Base-by-base conservation (phyloP, 2,888 invertebrate species). In the Sphecodes monilicornis region DNA sequence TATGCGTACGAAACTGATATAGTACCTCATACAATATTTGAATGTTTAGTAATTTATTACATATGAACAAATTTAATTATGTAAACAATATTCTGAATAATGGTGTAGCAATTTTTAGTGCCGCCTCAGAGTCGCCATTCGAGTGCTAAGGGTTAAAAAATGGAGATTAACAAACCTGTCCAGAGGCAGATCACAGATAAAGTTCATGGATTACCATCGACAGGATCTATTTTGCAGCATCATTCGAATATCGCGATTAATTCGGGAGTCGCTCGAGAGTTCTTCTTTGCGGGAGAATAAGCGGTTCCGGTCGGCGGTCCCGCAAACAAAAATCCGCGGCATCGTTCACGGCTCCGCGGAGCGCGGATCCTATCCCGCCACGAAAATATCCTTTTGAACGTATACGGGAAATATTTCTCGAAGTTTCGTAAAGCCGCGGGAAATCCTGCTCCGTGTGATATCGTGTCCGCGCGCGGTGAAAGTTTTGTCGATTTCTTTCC, bases 361-460 rank as follows among this genome's bases (percentile, higher is more conserved):
- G 32, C 41, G 39, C 8, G 43, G 46, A 70, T 43, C 18, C 70
- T 22, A 29, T 57, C 46, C 32, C 64, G 18, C 76, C 81, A 72
- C 83, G 78, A 78, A 92, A 91, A 92, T 91, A 91, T 90, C 88
- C 89, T 86, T 74, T 90, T 86, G 88, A 82, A 85, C 89, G 86
- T 50, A 50, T 87, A 87, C 87, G 86, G 84, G 87, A 91, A 90
- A 92, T 91, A 92, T 92, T 91, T 92, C 88, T 89, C 88, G 86
- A 90, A 91, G 91, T 89, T 85, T 81, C 88, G 84, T 78, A 90
- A 86, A 92, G 90, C 90, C 90, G 80, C 80, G 86, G 78, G 76
- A 93, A 90, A 93, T 91, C 92, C 92, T 88, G 86, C n/a, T 29
- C 82, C 85, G 81, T 84, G 88, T 84, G 88, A 91, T 90, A 90